Percentiles rank a stretch among this genome's conserved stretches.
Conservation (phyloP, 1,140 invertebrate species). For the Anthonomus grandis region DNA sequence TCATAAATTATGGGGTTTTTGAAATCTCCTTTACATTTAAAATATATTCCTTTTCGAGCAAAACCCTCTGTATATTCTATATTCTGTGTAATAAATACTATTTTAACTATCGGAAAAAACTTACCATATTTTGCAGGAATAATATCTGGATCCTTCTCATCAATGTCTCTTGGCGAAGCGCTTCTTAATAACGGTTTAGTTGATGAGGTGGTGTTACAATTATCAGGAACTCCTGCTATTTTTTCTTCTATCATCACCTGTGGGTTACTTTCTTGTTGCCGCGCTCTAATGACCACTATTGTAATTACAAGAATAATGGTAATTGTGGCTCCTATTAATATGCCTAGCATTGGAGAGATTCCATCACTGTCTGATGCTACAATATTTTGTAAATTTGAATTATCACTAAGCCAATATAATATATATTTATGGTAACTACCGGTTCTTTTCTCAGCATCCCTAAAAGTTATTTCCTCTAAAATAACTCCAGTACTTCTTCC, state of each 20-base stretch:
- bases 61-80: too few species aligned
- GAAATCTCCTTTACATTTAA: too few species aligned
- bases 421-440: too few species aligned
- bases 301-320: constrained; percentile 55
- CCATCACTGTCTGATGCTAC: constrained; percentile 55
- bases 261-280: constrained; percentile 43
- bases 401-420: constrained; percentile 16
- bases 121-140: constrained; percentile 70
- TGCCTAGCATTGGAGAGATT: constrained; percentile 55
- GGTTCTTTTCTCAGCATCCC: constrained; percentile 76
- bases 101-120: not conserved
- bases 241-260: constrained; percentile 31
- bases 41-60: too few species aligned
- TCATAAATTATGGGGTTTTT: too few species aligned
- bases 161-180: constrained; percentile 52
- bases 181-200: constrained; percentile 47
- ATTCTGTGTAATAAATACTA: not conserved
- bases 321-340: constrained; percentile 54
- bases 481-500: constrained; percentile 67
- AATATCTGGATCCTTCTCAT: constrained; percentile 69
- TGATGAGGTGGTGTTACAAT: constrained; percentile 43
- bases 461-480: constrained; percentile 71
- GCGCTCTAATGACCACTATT: constrained; percentile 52
- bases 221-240: constrained; percentile 24
- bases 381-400: not conserved